Base-by-base conservation (phyloP, 2,797 vertebrate species). In the Tapera naevia region DNA sequence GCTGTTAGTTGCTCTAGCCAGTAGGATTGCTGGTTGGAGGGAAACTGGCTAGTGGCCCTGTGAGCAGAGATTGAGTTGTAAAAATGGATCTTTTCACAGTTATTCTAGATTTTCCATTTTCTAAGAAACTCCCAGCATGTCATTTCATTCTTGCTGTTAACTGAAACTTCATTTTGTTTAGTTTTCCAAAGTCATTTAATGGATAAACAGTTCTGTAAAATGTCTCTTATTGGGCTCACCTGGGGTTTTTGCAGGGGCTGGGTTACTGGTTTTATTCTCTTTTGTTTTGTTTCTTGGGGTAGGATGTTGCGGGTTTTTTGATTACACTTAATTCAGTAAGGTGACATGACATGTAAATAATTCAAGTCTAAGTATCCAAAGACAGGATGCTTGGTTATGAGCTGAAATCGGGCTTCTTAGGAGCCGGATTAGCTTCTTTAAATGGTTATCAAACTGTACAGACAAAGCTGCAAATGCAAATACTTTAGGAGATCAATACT, bases 61-160 rank as follows among this genome's bases (percentile, higher is more conserved):
- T 23, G 45, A 28, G 23, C 65, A n/a, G 13, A 86, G 28, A 30
- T 17, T n/a, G 5, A 33, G 9, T 53, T 79, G 11, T 18, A 22
- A 75, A 46, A 57, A 72, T 27, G 3, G 19, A 53, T 39, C 8
- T 53, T 46, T 3, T 53, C 6, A n/a, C n/a, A n/a, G n/a, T n/a
- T n/a, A n/a, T n/a, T n/a, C n/a, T n/a, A n/a, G n/a, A n/a, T n/a
- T n/a, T n/a, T n/a, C n/a, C n/a, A n/a, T n/a, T n/a, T n/a, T n/a
- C n/a, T n/a, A n/a, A 58, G 30, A 60, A 46, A 35, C 6, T 4
- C 5, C 3, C 1, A 50, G 18, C 0, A 0, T 79, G 90, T 71
- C 2, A 11, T 76, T 90, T 78, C 3, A 11, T 76, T 93, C 9
- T 91, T 54, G 4, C 10, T 79, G 39, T 69, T 80, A 33, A 76